These are phyloP conservation scores for Monarcha castaneiventris DNA, from an alignment of 2,113 vertebrate species.

Conservation along the genomic window DNA sequence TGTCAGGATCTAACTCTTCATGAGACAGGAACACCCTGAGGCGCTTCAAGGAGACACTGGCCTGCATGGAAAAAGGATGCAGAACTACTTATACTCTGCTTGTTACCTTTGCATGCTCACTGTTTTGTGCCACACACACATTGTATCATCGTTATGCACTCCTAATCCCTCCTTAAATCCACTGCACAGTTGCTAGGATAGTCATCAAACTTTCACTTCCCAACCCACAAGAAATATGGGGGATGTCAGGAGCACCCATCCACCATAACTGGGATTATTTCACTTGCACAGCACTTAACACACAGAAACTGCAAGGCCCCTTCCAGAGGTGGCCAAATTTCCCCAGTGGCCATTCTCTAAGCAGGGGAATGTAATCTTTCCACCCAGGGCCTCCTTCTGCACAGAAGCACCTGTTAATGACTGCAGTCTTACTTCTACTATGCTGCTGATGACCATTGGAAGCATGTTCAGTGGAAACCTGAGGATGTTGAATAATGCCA, in stretches of 20 bases:
- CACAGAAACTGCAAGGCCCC: background rate
- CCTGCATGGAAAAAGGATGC: conserved; percentile 64
- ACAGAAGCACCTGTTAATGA: background rate
- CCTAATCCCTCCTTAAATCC: background rate
- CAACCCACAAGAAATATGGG: background rate
- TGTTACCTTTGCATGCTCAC: background rate
- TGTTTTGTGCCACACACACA: background rate
- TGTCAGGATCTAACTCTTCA: conserved; percentile 88
- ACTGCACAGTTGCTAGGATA: background rate
- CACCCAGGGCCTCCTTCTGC: background rate
- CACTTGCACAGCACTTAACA: background rate
- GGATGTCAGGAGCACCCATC: background rate
- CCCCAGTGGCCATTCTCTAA: background rate
- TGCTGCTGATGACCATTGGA: conserved; percentile 96
- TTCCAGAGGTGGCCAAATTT: background rate
- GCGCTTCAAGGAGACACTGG: conserved; percentile 92
- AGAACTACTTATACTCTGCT: background rate
- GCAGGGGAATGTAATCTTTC: background rate
- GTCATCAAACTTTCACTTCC: background rate
- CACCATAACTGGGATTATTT: background rate
- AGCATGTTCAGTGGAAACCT: conserved; percentile 92
- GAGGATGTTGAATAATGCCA: conserved; percentile 95
- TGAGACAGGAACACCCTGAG: conserved; percentile 91
- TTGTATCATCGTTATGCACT: background rate
- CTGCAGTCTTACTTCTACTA: conserved; percentile 81